These are phyloP conservation scores for Gymnoscelis rufifasciata DNA, from an alignment of 2,888 invertebrate genomes.

Conservation along the genomic window DNA sequence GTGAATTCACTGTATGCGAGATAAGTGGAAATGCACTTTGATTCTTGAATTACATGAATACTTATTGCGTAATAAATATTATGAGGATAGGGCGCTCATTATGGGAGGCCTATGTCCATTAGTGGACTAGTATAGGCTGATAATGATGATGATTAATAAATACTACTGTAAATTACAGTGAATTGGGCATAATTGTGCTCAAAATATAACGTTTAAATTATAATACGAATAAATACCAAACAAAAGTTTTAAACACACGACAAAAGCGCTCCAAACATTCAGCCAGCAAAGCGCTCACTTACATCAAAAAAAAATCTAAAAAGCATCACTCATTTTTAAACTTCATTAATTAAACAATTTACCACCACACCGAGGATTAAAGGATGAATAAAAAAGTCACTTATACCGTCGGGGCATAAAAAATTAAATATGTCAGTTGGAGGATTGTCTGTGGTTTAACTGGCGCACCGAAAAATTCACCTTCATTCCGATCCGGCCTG, in stretches of 20 bases:
- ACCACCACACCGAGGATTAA: constrained; percentile 28
- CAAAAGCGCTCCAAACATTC: not conserved
- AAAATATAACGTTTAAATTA: too few species aligned
- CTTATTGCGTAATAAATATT: too few species aligned
- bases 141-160: not conserved
- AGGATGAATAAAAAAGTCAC: constrained; percentile 29
- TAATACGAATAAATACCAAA: too few species aligned
- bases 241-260: not conserved
- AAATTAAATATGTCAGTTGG: constrained; percentile 30
- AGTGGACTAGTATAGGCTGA: not conserved
- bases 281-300: not conserved
- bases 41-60: too few species aligned
- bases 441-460: constrained; percentile 36
- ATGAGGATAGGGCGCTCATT: not conserved
- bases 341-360: constrained; percentile 10
- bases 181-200: too few species aligned
- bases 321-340: not conserved
- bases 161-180: too few species aligned
- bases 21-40: too few species aligned
- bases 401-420: constrained; percentile 33
- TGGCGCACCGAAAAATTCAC: constrained; percentile 44
- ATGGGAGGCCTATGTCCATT: not conserved
- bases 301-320: not conserved
- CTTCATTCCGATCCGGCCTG: constrained; percentile 48
- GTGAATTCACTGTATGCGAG: too few species aligned